These are phyloP conservation scores for Nannoperca obscura DNA, from an alignment of 2,797 vertebrate species.

Conservation along the genomic window DNA sequence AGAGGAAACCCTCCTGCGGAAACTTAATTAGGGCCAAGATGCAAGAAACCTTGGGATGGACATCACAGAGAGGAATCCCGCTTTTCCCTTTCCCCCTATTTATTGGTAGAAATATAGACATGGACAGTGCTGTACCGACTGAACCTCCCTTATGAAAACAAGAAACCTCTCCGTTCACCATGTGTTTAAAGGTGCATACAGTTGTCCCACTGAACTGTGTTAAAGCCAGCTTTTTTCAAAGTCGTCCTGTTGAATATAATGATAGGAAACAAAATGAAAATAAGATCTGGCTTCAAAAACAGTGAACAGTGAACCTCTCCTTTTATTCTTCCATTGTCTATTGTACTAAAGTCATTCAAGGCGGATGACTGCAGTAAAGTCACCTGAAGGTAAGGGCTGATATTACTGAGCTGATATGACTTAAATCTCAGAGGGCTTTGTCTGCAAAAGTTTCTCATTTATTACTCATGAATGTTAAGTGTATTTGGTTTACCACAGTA, in stretches of 20 bases:
- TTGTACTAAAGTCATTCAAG: neutral
- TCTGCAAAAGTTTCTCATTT: conserved; percentile 16
- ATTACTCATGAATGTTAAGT: conserved; percentile 41
- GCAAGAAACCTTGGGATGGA: conserved; percentile 26
- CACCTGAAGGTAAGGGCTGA: neutral
- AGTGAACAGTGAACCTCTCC: neutral
- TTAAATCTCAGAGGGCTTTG: conserved; percentile 18
- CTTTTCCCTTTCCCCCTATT: too few relatives aligned
- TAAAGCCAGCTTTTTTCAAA: neutral
- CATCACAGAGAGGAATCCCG: conserved; percentile 19
- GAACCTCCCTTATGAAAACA: too few relatives aligned
- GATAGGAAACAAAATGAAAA: neutral
- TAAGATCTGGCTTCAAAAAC: neutral
- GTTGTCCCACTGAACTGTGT: neutral
- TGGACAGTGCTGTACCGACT: neutral
- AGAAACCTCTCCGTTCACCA: too few relatives aligned
- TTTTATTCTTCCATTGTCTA: neutral
- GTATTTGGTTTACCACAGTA: conserved; percentile 19
- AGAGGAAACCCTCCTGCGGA: conserved; percentile 35
- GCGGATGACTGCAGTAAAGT: neutral
- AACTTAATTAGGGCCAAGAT: conserved; percentile 58
- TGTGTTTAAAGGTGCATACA: neutral
- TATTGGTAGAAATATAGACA: neutral
- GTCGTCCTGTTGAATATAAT: neutral
- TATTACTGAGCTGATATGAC: neutral